Evolutionary conservation across 2,797 vertebrate species (phyloP), one percentile per base, ranked within the genome.

Genomic region (Rhinatrema bivittatum): DNA sequence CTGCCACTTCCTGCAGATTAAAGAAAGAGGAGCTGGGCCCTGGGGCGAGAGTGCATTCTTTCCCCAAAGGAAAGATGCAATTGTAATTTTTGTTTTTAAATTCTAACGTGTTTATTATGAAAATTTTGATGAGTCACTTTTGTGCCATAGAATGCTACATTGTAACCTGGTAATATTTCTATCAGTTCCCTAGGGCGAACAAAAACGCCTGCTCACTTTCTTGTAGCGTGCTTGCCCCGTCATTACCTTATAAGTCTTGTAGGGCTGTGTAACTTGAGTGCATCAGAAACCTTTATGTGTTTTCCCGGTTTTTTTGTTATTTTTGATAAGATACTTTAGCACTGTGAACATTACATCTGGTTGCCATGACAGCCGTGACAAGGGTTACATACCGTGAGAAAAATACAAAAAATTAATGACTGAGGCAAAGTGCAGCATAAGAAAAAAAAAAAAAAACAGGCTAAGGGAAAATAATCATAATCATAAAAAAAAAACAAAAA

Each of bases 271-370:
- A n/a, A n/a, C n/a, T n/a, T n/a, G n/a, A n/a, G n/a, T n/a, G n/a
- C n/a, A n/a, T n/a, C n/a, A n/a, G 35, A 35, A 20, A 20, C 36
- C 20, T 13, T 24, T 27, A 16, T 18, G 7, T n/a, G 15, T 27
- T 78, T 72, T 81, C 80, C 79, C 74, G 80, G 80, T 83, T 81
- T 79, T 84, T 81, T 82, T 76, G 74, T 82, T 86, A 83, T 86
- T 85, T 85, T 79, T 82, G 73, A 82, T 79, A 77, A 76, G 78
- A 83, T 86, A 86, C 78, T 86, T 85, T 78, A 82, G 78, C 58
- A 9, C 76, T 60, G 62, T 75, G 77, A 75, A 68, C 76, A 84
- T 76, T 83, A 75, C 74, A 78, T 85, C 60, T 65, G 74, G 84
- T 86, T 85, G 68, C 79, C 77, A 86, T 86, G 76, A 81, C 75